Base-by-base conservation (phyloP, 2,888 invertebrate genomes). In the Charanyca ferruginea region DNA sequence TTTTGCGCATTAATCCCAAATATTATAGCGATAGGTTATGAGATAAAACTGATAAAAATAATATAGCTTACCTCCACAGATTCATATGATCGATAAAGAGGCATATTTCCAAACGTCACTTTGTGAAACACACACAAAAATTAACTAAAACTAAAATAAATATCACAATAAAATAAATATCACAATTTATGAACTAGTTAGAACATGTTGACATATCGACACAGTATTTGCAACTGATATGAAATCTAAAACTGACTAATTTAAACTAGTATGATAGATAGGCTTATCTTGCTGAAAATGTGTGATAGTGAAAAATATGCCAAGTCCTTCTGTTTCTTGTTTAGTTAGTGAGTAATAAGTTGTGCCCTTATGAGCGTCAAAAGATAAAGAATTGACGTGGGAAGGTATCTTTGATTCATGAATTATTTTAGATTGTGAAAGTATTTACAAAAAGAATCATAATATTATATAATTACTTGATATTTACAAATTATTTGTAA, bases 21-120 rank as follows among this genome's bases (percentile, higher is more conserved):
- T 32, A 32, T 32, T 6, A 32, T 9, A 32, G 8, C 11, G 1
- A 32, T 32, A n/a, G n/a, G n/a, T n/a, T n/a, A n/a, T n/a, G n/a
- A n/a, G 32, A 32, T 9, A 32, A 8, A 25, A 4, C 2, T 28
- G 28, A 7, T 7, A 32, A 38, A 38, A 38, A 38, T 16, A 38
- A 38, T 4, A 38, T 5, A 38, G 13, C 0, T 60, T 81, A 80
- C 80, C 82, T 66, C 52, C 9, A 81, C 65, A 28, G 73, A 62
- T 6, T 79, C 77, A 20, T 81, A 80, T 0, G 57, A 79, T 0
- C 60, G 62, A 44, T 66, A 70, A 2, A 23, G 49, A 16, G 47
- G 8, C 54, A 63, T 66, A n/a, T 20, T 65, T 32, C 18, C 44
- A 18, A 70, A 51, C 1, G 4, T 20, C 47, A 51, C 51, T 52